Conservation (phyloP, 2,797 vertebrate genomes). For the Pipistrellus nathusii region DNA sequence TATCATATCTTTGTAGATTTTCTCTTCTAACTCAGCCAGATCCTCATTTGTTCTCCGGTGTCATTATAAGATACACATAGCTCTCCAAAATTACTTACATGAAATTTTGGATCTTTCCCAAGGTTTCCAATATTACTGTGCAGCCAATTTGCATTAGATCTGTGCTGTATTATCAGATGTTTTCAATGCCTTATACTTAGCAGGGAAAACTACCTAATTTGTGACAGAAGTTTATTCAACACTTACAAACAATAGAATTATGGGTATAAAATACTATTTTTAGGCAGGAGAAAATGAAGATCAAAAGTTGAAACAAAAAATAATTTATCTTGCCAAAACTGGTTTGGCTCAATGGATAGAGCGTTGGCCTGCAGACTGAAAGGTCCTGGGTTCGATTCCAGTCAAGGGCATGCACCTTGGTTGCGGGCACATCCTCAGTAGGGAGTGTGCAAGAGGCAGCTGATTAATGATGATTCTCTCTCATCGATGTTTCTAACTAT, state of each 20-base stretch:
- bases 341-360: too few species aligned
- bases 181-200: neutral
- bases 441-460: too few species aligned
- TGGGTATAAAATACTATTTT: neutral
- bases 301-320: neutral
- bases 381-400: too few species aligned
- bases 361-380: too few species aligned
- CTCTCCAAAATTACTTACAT: neutral
- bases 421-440: too few species aligned
- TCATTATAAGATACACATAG: neutral
- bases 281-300: neutral
- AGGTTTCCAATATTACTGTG: neutral
- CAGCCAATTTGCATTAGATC: neutral
- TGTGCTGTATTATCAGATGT: neutral
- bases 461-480: too few species aligned
- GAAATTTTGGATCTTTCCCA: slow-evolving; percentile 27
- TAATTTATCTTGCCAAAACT: too few species aligned
- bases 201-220: neutral
- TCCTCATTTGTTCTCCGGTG: neutral
- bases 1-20: neutral
- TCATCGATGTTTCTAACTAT: too few species aligned
- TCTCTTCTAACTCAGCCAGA: neutral
- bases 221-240: neutral
- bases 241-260: neutral
- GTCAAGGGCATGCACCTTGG: too few species aligned